These are phyloP conservation scores for Sturnus vulgaris DNA, from an alignment of 2,113 vertebrate species.

Conservation along the genomic window DNA sequence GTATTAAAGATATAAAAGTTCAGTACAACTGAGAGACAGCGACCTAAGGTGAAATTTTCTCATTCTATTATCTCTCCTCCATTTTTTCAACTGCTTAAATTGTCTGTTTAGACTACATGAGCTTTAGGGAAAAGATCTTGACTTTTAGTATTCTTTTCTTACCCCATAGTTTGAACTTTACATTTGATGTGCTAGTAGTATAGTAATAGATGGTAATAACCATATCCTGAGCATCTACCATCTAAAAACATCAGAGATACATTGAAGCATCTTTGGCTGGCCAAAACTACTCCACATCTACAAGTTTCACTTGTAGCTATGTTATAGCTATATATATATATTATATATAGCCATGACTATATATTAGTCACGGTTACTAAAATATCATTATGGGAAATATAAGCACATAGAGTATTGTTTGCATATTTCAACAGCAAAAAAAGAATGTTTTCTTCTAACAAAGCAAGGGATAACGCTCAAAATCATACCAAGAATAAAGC, in stretches of 20 bases:
- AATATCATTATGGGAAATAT: neutral
- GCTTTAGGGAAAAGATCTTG: neutral
- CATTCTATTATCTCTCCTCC: neutral
- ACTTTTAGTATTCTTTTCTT: neutral
- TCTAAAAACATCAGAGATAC: neutral
- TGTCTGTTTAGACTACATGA: neutral
- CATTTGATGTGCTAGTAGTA: neutral
- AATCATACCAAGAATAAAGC: neutral
- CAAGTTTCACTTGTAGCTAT: neutral
- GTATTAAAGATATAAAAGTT: neutral
- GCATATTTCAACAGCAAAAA: neutral
- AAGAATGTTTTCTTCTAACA: neutral
- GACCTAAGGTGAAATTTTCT: neutral
- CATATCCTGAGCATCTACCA: no score
- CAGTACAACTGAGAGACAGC: neutral
- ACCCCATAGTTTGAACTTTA: neutral
- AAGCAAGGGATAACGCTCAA: neutral
- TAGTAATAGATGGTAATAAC: neutral
- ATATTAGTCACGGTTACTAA: neutral
- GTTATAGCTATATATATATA: no score
- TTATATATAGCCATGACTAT: no score
- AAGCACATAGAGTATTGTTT: neutral
- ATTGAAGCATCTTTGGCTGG: neutral
- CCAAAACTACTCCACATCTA: neutral
- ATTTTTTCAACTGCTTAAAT: neutral